Percentiles rank a stretch among this genome's conserved stretches.
These are phyloP conservation scores for Dipodomys spectabilis DNA, from an alignment of 2,113 vertebrate genomes.

Conservation along the genomic window DNA sequence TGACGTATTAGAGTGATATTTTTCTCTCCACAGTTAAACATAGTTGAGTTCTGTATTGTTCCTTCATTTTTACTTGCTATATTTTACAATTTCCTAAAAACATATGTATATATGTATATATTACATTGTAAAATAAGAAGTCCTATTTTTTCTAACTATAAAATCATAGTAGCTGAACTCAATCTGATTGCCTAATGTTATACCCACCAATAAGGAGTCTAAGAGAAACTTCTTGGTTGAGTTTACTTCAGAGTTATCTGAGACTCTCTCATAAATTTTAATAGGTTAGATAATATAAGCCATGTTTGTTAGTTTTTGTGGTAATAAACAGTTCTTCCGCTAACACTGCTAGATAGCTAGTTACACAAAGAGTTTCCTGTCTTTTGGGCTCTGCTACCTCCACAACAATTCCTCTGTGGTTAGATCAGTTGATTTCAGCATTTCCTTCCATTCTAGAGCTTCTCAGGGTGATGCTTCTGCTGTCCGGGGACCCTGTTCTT, in stretches of 20 bases:
- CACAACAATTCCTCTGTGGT: neutral
- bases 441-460: neutral
- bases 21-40: neutral
- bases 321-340: neutral
- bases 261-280: neutral
- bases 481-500: neutral
- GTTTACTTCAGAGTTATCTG: neutral
- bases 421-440: neutral
- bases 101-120: too few relatives aligned
- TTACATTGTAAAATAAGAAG: neutral
- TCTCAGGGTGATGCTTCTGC: neutral
- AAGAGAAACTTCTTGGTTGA: neutral
- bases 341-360: neutral
- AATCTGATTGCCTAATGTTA: neutral
- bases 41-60: neutral
- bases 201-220: neutral
- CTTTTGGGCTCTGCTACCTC: neutral
- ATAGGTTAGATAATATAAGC: neutral
- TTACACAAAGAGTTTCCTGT: neutral
- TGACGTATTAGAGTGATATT: neutral
- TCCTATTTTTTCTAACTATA: neutral
- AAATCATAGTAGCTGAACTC: neutral
- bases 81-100: neutral
- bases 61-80: neutral
- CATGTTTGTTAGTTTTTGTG: conserved; percentile 24